Evolutionary conservation across 2,797 vertebrate genomes (phyloP).

Genomic region (Mergus octosetaceus): DNA sequence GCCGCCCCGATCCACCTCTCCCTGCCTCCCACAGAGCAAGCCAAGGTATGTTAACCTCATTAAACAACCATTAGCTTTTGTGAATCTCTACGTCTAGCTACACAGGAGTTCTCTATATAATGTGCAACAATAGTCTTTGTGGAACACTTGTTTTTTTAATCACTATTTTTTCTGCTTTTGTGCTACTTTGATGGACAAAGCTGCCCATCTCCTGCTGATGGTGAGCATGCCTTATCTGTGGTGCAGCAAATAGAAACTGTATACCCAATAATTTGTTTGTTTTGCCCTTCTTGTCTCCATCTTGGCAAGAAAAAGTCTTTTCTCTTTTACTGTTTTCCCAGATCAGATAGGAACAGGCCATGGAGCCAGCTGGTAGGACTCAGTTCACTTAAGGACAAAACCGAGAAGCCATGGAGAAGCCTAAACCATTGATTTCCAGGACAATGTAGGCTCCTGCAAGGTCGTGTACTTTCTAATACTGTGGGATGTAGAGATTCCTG

Average conservation of each 20-base stretch:
- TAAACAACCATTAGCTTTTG: not conserved
- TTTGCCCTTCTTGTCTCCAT: not conserved
- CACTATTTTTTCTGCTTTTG: not conserved
- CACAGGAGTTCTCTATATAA: not conserved
- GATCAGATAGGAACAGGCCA: accelerated
- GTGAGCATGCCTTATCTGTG: not conserved
- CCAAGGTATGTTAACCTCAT: no score
- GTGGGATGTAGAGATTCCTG: not conserved
- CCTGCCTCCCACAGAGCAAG: not conserved
- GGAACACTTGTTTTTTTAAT: not conserved
- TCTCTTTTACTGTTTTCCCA: not conserved
- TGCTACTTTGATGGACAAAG: accelerated
- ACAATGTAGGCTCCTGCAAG: not conserved
- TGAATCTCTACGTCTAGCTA: not conserved
- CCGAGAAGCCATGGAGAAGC: not conserved
- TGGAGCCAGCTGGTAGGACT: not conserved
- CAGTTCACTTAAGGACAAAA: not conserved
- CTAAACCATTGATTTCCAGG: not conserved
- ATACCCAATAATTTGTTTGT: not conserved
- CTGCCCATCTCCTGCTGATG: not conserved
- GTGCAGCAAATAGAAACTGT: not conserved
- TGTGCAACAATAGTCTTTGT: not conserved
- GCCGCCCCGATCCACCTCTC: not conserved
- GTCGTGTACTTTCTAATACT: not conserved
- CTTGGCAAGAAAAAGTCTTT: not conserved